Conservation (phyloP, 2,888 invertebrate species). For the Drosophila recens region DNA sequence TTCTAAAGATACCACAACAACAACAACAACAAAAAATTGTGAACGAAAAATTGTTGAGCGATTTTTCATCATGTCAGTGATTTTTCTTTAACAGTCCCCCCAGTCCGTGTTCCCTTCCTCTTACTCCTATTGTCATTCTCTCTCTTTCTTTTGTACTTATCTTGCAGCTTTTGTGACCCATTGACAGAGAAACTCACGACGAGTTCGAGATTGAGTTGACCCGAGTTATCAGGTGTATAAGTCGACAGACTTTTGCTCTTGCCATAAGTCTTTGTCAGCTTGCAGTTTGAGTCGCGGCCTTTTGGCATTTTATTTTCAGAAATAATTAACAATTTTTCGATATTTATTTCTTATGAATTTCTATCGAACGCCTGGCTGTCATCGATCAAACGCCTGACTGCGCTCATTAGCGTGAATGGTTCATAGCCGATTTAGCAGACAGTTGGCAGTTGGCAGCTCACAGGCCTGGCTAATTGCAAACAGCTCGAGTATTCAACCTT, state of each 20-base stretch:
- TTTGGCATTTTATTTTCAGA: constrained; percentile 24
- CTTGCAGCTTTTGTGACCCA: constrained; percentile 58
- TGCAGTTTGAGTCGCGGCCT: background rate
- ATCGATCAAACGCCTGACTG: constrained; percentile 48
- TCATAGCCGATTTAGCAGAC: constrained; percentile 38
- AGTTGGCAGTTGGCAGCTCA: constrained; percentile 25
- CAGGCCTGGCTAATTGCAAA: constrained; percentile 26
- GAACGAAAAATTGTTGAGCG: constrained; percentile 78
- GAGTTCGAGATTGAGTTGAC: constrained; percentile 58
- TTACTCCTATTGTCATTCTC: background rate
- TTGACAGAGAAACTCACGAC: constrained; percentile 80
- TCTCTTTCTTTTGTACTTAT: constrained; percentile 6
- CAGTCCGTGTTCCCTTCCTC: background rate
- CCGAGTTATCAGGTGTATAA: constrained; percentile 39
- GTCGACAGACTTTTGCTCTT: constrained; percentile 4
- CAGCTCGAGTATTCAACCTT: constrained; percentile 5
- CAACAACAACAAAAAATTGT: constrained; percentile 48
- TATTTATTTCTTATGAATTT: constrained; percentile 27
- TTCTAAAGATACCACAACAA: constrained; percentile 15
- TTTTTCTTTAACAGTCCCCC: constrained; percentile 63
- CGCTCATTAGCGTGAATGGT: constrained; percentile 38
- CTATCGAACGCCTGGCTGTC: constrained; percentile 31
- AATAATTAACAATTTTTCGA: constrained; percentile 37
- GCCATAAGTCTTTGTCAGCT: constrained; percentile 7
- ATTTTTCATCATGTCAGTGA: constrained; percentile 80